Percentiles rank a stretch among this genome's conserved stretches.
Conservation (phyloP, 2,113 vertebrate genomes). For the Dasyurus viverrinus region DNA sequence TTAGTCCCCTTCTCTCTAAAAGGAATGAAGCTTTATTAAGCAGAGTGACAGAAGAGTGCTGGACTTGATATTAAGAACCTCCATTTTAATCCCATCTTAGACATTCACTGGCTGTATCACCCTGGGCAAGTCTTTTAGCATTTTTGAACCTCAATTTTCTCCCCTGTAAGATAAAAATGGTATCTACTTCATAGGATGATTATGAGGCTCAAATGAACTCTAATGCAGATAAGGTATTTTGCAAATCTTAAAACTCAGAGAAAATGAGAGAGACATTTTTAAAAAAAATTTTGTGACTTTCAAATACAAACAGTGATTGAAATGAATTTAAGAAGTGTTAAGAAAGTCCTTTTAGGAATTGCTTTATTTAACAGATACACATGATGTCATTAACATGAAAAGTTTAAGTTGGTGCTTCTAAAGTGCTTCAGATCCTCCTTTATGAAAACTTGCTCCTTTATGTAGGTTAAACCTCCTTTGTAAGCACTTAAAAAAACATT, state of each 20-base stretch:
- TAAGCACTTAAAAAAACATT: neutral
- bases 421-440: neutral
- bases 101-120: neutral
- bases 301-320: neutral
- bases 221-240: neutral
- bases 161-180: neutral
- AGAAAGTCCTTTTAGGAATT: neutral
- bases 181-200: neutral
- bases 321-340: neutral
- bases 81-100: neutral
- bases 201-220: neutral
- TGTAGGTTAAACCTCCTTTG: neutral
- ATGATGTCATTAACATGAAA: slow-evolving; percentile 4
- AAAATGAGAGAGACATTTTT: neutral
- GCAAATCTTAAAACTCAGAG: neutral
- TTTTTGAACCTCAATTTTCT: too few relatives aligned
- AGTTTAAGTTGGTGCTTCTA: neutral
- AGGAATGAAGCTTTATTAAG: neutral
- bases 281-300: neutral
- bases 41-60: neutral
- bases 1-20: neutral
- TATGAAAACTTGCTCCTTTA: neutral
- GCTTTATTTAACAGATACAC: slow-evolving; percentile 13
- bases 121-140: too few relatives aligned
- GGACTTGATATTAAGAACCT: neutral